Conservation (phyloP, 1,140 invertebrate species). For the Adelges cooleyi region DNA sequence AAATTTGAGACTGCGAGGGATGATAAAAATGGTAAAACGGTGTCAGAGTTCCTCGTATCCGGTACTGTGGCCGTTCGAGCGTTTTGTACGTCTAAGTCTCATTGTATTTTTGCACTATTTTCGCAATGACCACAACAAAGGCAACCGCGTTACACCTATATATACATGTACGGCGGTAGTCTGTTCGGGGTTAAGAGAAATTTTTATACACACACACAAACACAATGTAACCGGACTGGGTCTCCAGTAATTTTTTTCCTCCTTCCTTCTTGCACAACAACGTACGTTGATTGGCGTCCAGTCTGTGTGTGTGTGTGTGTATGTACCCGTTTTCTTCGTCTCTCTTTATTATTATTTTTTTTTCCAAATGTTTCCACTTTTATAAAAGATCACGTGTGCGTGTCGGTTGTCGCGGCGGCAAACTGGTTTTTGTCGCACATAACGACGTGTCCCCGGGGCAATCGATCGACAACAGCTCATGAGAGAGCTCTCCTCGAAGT, state of each 20-base stretch:
- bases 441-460: constrained; percentile 15
- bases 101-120: no score
- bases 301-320: neutral
- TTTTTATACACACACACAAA: neutral
- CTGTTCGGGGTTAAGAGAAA: no score
- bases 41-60: no score
- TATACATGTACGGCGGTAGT: no score
- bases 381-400: neutral
- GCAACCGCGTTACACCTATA: no score
- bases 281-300: constrained; percentile 13
- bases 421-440: constrained; percentile 22
- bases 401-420: constrained; percentile 17
- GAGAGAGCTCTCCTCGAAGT: neutral
- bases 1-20: no score
- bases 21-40: no score
- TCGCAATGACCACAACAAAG: no score
- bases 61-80: no score
- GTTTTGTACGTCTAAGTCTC: no score
- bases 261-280: neutral
- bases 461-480: constrained; percentile 1
- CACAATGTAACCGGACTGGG: constrained; percentile 10
- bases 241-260: neutral
- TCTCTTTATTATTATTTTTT: neutral
- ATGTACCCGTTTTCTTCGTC: neutral
- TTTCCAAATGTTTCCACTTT: constrained; percentile 15